Base-by-base conservation (phyloP, 2,888 invertebrate species). In the Rotaria magnacalcarata region DNA sequence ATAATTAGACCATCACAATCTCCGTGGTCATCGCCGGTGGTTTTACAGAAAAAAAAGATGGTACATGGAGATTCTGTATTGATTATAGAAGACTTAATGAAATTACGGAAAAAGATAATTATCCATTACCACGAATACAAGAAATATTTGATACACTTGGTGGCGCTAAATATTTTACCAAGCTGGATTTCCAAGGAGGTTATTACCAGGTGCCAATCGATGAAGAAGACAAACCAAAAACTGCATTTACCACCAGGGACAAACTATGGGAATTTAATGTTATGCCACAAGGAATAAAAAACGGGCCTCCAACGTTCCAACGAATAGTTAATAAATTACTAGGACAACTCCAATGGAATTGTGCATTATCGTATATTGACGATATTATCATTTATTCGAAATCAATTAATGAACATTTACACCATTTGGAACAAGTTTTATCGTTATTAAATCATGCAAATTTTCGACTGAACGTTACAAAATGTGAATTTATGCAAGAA, bases 401-500 rank as follows among this genome's bases (percentile, higher is more conserved):
- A n/a, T 27, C 60, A 60, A 27, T 24, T 2, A 7, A 7, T n/a
- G 60, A 60, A 10, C 60, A 60, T 27, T 10, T 60, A 6, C 24
- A 60, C 2, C 60, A 60, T 60, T 19, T 60, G 7, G 60, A 60
- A 11, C 60, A 60, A 60, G 60, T 60, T n/a, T 60, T 24, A 27
- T 60, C 60, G 2, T 10, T 27, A 19, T 60, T 60, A 27, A 10
- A 24, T 27, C 7, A 60, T 27, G 60, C 60, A 3, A 85, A 85
- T 43, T 67, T 85, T n/a, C 58, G 67, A 47, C 11, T 85, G 14
- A 85, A 85, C 24, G 67, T 43, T 5, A n/a, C 43, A 10, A 85
- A 85, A 67, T 85, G 67, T 43, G 58, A 58, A 24, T 67, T 85
- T 27, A 24, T 43, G 16, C 34, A n/a, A 47, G 50, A 60, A 47